These are phyloP conservation scores for Champsocephalus esox DNA, from an alignment of 2,797 vertebrate species.

Conservation along the genomic window DNA sequence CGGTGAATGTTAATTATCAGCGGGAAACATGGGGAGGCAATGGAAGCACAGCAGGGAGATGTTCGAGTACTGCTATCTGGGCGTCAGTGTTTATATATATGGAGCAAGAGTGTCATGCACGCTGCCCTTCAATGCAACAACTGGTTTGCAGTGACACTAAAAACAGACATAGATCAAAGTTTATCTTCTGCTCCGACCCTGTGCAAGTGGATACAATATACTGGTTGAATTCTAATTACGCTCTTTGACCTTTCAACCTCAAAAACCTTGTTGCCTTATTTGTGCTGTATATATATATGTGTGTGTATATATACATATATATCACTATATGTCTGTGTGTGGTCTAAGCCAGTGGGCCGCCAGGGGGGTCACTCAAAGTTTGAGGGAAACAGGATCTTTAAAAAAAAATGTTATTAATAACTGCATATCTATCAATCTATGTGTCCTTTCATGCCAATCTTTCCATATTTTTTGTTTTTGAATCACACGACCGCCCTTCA, in stretches of 20 bases:
- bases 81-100: conserved; percentile 58
- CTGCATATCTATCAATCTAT: too few relatives aligned
- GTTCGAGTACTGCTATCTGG: conserved; percentile 28
- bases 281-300: conserved; percentile 16
- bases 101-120: conserved; percentile 44
- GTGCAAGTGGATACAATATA: conserved; percentile 1
- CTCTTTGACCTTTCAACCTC: conserved; percentile 49
- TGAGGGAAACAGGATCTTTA: too few relatives aligned
- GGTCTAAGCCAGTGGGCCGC: too few relatives aligned
- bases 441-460: too few relatives aligned
- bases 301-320: conserved; percentile 21
- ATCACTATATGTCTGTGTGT: conserved; percentile 45
- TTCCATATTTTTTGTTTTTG: too few relatives aligned
- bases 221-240: conserved; percentile 21
- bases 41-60: conserved; percentile 32
- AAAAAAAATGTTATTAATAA: too few relatives aligned
- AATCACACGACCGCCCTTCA: too few relatives aligned
- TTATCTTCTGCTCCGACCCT: conserved; percentile 24
- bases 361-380: too few relatives aligned
- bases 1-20: conserved; percentile 64
- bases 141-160: conserved; percentile 53
- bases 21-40: conserved; percentile 47
- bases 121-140: conserved; percentile 55
- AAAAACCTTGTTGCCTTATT: conserved; percentile 14
- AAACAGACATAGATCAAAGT: conserved; percentile 54